phyloP scores from a whole-genome alignment of 2,888 invertebrate species.

The Polymixis flavicincta region DNA sequence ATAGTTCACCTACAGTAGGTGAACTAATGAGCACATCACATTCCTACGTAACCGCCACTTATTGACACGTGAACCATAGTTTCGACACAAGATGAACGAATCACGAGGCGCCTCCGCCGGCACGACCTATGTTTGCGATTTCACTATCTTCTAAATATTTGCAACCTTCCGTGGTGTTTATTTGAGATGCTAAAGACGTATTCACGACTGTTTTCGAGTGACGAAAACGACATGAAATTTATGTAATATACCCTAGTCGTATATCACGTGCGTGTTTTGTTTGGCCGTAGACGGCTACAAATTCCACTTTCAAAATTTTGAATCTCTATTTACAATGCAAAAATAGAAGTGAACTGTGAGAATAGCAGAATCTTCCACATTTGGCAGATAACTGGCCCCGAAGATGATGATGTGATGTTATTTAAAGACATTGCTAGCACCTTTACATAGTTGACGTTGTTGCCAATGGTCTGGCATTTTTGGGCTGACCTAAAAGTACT shows the following conservation, averaged over 20 bases:
- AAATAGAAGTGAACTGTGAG: neutral
- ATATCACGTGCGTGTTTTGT: constrained; percentile 8
- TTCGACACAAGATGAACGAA: constrained; percentile 68
- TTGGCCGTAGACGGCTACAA: neutral
- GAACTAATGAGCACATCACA: constrained; percentile 50
- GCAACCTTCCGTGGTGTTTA: constrained; percentile 51
- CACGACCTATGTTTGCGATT: constrained; percentile 80
- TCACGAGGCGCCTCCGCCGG: constrained; percentile 74
- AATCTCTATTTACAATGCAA: neutral
- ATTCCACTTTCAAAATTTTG: neutral
- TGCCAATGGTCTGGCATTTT: neutral
- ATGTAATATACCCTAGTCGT: constrained; percentile 30
- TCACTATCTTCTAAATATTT: constrained; percentile 75
- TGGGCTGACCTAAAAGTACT: neutral
- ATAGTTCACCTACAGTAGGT: constrained; percentile 17
- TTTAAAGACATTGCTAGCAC: neutral
- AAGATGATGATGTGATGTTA: neutral
- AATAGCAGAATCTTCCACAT: neutral
- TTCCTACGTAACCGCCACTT: constrained; percentile 51
- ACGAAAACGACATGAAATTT: constrained; percentile 40
- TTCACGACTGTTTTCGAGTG: constrained; percentile 53
- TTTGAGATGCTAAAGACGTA: constrained; percentile 56
- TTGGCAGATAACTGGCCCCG: neutral
- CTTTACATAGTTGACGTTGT: neutral
- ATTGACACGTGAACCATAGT: constrained; percentile 53